Evolutionary conservation across 2,797 vertebrate genomes (phyloP).

Genomic region (Triplophysa bombifrons): DNA sequence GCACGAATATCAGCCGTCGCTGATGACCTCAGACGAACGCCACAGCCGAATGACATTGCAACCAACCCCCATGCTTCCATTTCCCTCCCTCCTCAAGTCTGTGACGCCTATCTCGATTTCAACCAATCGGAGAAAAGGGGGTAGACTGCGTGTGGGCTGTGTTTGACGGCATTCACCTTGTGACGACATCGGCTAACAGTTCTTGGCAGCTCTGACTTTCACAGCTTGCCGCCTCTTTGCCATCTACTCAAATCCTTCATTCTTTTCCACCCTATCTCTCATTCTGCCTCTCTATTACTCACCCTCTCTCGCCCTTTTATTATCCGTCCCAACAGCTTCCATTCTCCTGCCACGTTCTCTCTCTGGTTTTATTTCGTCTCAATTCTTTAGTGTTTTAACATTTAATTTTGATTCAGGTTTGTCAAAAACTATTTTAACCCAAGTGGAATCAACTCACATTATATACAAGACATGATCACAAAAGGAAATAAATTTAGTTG

Average conservation of each 20-base stretch:
- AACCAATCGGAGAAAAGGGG: conserved; percentile 60
- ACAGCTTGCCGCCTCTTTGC: conserved; percentile 51
- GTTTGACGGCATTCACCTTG: conserved; percentile 51
- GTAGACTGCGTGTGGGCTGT: conserved; percentile 14
- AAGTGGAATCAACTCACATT: not conserved
- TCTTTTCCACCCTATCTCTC: conserved; percentile 42
- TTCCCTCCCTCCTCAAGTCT: conserved; percentile 35
- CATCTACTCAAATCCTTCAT: conserved; percentile 30
- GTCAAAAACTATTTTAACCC: not conserved
- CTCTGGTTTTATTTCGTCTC: conserved; percentile 36
- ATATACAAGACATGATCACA: not conserved
- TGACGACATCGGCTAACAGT: conserved; percentile 61
- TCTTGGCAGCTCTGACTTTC: conserved; percentile 55
- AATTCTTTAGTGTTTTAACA: conserved; percentile 47
- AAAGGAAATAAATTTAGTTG: not conserved
- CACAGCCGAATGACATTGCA: not conserved
- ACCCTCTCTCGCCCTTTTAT: conserved; percentile 26
- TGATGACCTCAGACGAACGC: conserved; percentile 46
- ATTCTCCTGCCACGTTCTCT: conserved; percentile 16
- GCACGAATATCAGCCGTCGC: conserved; percentile 2
- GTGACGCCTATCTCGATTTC: conserved; percentile 42
- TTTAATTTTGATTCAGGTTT: conserved; percentile 45
- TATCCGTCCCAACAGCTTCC: not conserved
- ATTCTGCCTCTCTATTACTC: not conserved
- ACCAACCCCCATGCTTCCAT: conserved; percentile 2